A percentile compares a stretch with the other conserved stretches of the same genome.
Evolutionary conservation across 1,140 invertebrate species (phyloP).

Genomic region (Diachasma alloeum): DNA sequence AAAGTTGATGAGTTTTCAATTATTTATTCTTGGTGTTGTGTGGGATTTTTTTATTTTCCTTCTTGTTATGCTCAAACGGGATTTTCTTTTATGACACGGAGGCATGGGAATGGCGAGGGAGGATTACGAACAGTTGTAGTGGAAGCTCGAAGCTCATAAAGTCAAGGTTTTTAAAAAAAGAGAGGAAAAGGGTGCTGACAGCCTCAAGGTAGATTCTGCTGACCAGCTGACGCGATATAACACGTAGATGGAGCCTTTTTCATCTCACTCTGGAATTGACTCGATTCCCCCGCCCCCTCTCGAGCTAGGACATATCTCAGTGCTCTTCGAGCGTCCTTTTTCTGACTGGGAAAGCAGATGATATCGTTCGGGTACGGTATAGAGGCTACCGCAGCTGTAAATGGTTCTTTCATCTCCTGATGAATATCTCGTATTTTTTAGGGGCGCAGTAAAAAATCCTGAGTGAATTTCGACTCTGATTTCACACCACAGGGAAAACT

Average conservation of each 20-base stretch:
- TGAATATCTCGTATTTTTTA: background rate
- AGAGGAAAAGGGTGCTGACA: background rate
- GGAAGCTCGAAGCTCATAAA: background rate
- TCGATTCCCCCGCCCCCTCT: background rate
- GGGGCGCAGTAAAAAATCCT: background rate
- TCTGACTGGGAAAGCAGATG: background rate
- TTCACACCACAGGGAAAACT: no score
- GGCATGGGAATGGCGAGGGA: background rate
- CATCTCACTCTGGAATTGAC: background rate
- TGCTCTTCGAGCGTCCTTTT: background rate
- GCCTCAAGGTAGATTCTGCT: conserved; percentile 3
- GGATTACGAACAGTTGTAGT: background rate
- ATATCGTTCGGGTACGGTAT: background rate
- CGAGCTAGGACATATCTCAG: background rate
- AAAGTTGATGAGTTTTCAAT: background rate
- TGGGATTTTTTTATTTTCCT: background rate
- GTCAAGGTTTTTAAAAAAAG: background rate
- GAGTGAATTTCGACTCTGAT: background rate
- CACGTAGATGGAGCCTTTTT: background rate
- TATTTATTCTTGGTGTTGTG: background rate
- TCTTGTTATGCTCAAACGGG: background rate
- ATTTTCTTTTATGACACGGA: background rate
- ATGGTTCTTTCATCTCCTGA: background rate
- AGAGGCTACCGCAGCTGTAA: background rate
- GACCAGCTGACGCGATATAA: background rate